These are phyloP conservation scores for Poeciliopsis turrubarensis DNA, from an alignment of 2,113 vertebrate genomes.

Conservation along the genomic window DNA sequence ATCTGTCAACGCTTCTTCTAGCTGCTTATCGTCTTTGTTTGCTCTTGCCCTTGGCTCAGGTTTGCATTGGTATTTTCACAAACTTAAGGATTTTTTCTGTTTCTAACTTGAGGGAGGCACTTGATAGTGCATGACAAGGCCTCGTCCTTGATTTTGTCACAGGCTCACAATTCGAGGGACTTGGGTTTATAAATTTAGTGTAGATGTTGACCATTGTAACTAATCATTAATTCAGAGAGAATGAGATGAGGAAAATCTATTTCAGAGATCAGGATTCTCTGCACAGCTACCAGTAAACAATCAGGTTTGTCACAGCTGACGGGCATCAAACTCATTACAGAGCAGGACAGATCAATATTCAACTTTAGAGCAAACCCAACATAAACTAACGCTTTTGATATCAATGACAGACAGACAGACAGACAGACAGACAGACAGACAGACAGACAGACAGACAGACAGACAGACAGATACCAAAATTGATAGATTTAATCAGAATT, in stretches of 20 bases:
- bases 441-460: no score
- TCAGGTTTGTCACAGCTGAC: background rate
- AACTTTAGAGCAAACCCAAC: no score
- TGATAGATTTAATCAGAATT: no score
- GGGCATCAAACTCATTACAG: background rate
- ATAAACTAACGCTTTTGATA: no score
- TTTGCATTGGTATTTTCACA: slow-evolving; percentile 14
- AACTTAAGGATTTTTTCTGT: slow-evolving; percentile 15
- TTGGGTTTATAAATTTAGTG: background rate
- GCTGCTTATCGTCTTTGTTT: slow-evolving; percentile 19
- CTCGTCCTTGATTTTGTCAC: background rate
- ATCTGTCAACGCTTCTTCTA: background rate
- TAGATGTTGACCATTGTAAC: background rate
- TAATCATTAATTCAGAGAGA: background rate
- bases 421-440: no score
- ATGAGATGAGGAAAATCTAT: background rate
- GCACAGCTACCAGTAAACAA: background rate
- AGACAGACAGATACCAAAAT: no score
- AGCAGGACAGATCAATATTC: background rate
- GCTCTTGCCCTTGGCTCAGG: slow-evolving; percentile 9
- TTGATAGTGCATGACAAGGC: background rate
- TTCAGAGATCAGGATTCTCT: background rate
- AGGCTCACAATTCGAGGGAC: slow-evolving; percentile 14
- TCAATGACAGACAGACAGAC: no score
- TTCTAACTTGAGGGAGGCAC: slow-evolving; percentile 21